phyloP scores from a whole-genome alignment of 2,113 vertebrate genomes.

The Tretioscincus oriximinensis region DNA sequence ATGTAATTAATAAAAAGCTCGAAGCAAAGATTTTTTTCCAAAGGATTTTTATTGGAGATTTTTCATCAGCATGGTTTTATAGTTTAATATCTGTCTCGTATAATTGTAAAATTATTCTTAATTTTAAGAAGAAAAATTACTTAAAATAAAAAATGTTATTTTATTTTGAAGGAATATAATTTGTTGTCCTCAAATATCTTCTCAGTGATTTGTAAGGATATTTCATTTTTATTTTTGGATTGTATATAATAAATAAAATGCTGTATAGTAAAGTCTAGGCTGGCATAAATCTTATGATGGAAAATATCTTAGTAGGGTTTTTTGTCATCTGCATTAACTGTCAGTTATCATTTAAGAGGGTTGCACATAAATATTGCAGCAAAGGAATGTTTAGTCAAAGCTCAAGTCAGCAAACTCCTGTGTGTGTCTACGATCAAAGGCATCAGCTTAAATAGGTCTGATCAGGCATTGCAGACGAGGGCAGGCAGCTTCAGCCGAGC shows the following conservation, averaged over 20 bases:
- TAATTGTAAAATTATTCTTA: conserved; percentile 53
- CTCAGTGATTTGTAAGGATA: conserved; percentile 34
- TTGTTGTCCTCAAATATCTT: conserved; percentile 43
- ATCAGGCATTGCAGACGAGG: conserved; percentile 66
- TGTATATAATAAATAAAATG: neutral
- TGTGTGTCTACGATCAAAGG: conserved; percentile 71
- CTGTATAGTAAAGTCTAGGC: conserved; percentile 36
- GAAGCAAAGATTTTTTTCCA: conserved; percentile 61
- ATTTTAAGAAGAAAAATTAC: conserved; percentile 49
- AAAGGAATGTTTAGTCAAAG: conserved; percentile 69
- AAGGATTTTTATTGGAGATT: conserved; percentile 52
- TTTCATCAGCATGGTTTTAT: conserved; percentile 57
- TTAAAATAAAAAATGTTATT: conserved; percentile 24
- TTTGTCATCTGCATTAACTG: conserved; percentile 67
- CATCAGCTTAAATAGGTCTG: conserved; percentile 76
- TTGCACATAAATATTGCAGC: conserved; percentile 63
- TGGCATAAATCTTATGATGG: conserved; percentile 29
- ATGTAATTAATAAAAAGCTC: conserved; percentile 82
- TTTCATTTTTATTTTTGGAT: neutral
- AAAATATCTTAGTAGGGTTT: conserved; percentile 44
- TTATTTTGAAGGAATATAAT: neutral
- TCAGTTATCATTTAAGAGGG: conserved; percentile 66
- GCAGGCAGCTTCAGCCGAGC: conserved; percentile 64
- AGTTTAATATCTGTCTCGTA: conserved; percentile 50
- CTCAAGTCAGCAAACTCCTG: conserved; percentile 62